Evolutionary conservation across 2,888 invertebrate genomes (phyloP).

Genomic region (Oscheius sp.): DNA sequence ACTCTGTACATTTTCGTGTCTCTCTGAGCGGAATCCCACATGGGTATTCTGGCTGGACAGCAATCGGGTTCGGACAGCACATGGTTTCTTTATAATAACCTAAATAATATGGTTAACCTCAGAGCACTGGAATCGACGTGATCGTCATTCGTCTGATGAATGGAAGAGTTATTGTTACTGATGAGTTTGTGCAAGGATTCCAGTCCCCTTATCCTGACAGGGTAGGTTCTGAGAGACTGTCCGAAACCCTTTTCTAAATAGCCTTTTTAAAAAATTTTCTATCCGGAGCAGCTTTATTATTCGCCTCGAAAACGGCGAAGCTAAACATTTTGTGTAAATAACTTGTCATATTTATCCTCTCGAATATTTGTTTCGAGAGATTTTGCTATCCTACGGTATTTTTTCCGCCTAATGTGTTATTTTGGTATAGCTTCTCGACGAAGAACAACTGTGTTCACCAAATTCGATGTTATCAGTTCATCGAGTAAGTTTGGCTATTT

Average conservation of each 20-base stretch:
- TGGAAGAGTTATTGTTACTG: conserved; percentile 64
- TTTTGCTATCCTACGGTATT: too few species aligned
- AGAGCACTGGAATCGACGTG: conserved; percentile 67
- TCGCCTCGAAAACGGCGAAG: too few species aligned
- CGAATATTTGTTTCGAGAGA: too few species aligned
- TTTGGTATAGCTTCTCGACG: too few species aligned
- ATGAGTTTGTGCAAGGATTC: conserved; percentile 69
- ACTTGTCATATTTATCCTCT: too few species aligned
- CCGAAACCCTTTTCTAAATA: neutral
- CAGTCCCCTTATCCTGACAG: conserved; percentile 60
- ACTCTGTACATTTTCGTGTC: conserved; percentile 63
- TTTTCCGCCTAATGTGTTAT: too few species aligned
- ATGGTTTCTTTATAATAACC: conserved; percentile 55
- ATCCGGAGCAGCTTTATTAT: too few species aligned
- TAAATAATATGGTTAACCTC: neutral
- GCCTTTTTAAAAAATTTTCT: neutral
- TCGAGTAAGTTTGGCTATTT: too few species aligned
- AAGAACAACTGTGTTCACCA: too few species aligned
- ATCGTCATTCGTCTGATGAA: conserved; percentile 65
- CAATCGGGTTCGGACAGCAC: conserved; percentile 66
- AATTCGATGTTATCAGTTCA: too few species aligned
- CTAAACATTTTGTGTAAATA: too few species aligned
- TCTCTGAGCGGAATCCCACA: conserved; percentile 55
- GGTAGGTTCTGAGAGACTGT: conserved; percentile 35
- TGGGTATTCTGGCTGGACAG: conserved; percentile 61